Conservation (phyloP, 2,113 vertebrate species). For the Takifugu bimaculatus region DNA sequence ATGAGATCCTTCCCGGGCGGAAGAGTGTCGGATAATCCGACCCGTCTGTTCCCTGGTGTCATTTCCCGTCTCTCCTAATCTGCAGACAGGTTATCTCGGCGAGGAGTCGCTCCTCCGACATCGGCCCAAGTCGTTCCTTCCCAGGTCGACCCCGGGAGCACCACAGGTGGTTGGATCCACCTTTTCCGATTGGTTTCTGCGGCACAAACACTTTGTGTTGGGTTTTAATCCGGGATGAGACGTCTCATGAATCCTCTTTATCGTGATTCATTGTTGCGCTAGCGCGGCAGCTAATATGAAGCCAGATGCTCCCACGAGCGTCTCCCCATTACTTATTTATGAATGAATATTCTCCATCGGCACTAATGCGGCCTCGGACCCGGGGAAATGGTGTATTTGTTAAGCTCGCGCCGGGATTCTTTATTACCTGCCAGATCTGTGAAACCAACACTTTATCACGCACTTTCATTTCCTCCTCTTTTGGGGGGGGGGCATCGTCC, state of each 20-base stretch:
- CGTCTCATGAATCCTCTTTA: conserved; percentile 58
- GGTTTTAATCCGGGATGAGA: conserved; percentile 26
- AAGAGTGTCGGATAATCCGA: too few species aligned
- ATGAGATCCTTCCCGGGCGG: conserved; percentile 1
- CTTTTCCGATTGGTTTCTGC: too few species aligned
- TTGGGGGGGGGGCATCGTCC: conserved; percentile 6
- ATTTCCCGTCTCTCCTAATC: too few species aligned
- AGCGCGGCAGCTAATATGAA: conserved; percentile 47
- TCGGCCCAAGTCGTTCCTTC: too few species aligned
- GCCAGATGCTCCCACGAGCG: conserved; percentile 66
- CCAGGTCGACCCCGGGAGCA: too few species aligned
- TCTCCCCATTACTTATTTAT: conserved; percentile 72
- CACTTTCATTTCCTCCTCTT: conserved; percentile 33
- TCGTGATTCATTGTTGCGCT: conserved; percentile 64
- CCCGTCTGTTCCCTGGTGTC: too few species aligned
- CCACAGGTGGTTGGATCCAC: too few species aligned
- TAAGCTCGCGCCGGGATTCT: conserved; percentile 56
- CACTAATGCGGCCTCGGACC: conserved; percentile 60
- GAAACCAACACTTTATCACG: conserved; percentile 49
- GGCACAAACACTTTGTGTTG: conserved; percentile 1
- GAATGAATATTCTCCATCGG: conserved; percentile 63
- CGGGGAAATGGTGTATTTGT: conserved; percentile 58
- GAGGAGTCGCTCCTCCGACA: too few species aligned
- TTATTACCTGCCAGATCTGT: conserved; percentile 63
- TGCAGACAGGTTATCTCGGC: too few species aligned